These are phyloP conservation scores for Ornithoptera priamus DNA, from an alignment of 2,888 invertebrate genomes.

Conservation along the genomic window DNA sequence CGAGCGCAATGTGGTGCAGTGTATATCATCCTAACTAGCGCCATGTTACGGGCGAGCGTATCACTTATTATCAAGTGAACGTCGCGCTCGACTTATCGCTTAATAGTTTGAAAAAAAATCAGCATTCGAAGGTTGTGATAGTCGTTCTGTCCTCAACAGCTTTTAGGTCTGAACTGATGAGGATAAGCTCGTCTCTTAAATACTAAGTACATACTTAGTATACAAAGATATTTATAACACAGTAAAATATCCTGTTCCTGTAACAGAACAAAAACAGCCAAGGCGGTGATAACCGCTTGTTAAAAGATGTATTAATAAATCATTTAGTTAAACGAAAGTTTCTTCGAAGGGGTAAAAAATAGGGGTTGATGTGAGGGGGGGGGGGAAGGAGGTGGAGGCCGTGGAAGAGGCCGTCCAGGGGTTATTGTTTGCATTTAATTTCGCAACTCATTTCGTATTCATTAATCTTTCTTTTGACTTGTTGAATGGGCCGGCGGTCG, in stretches of 20 bases:
- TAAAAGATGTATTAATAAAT: neutral
- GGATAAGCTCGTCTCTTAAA: too few relatives aligned
- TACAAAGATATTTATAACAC: neutral
- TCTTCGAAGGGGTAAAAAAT: neutral
- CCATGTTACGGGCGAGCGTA: too few relatives aligned
- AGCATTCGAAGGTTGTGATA: too few relatives aligned
- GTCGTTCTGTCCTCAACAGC: too few relatives aligned
- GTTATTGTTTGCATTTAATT: slow-evolving; percentile 20
- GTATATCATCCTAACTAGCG: too few relatives aligned
- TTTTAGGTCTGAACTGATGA: too few relatives aligned
- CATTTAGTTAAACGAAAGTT: neutral
- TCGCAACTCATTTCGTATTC: slow-evolving; percentile 21
- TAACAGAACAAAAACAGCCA: neutral
- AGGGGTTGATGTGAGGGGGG: neutral
- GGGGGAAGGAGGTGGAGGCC: neutral
- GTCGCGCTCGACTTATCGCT: too few relatives aligned
- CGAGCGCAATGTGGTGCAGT: too few relatives aligned
- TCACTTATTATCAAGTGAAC: too few relatives aligned
- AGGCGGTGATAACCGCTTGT: neutral
- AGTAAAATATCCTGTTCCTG: neutral
- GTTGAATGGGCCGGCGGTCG: neutral
- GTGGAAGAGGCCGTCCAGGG: neutral
- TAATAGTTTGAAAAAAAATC: too few relatives aligned
- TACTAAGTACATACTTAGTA: too few relatives aligned
- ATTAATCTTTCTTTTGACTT: slow-evolving; percentile 17